Conservation (phyloP, 2,797 vertebrate species). For the Myiotriccus ornatus region DNA sequence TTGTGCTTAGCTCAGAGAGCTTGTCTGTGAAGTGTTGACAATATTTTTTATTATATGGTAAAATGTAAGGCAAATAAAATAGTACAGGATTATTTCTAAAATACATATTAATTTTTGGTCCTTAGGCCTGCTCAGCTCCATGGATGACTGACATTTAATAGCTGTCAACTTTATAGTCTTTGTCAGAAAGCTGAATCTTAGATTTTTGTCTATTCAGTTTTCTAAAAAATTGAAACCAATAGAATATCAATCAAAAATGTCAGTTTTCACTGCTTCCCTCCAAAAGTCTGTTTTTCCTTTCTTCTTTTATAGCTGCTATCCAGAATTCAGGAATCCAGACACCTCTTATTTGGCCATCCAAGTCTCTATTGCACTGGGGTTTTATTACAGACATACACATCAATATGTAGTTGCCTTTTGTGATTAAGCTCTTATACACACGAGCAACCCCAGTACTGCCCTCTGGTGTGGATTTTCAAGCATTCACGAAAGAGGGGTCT, state of each 20-base stretch:
- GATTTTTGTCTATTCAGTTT: neutral
- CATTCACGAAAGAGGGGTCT: neutral
- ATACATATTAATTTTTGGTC: neutral
- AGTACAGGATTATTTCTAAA: neutral
- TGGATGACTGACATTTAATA: neutral
- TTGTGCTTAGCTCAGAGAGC: neutral
- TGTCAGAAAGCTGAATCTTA: neutral
- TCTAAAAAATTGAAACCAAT: neutral
- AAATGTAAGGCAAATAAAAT: neutral
- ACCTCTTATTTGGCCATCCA: neutral
- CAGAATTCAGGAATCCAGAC: neutral
- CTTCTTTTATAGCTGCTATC: neutral
- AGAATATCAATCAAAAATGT: neutral
- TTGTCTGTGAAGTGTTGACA: neutral
- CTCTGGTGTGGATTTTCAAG: neutral
- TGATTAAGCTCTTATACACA: neutral
- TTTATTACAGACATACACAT: neutral
- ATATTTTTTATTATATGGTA: neutral
- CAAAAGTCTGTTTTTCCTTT: neutral
- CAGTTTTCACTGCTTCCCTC: neutral
- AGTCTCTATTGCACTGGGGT: neutral
- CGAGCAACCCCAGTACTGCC: neutral
- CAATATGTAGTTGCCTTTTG: neutral
- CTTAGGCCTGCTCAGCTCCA: neutral
- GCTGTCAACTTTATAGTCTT: neutral